Conservation (phyloP, 2,797 vertebrate species). For the Artibeus lituratus region DNA sequence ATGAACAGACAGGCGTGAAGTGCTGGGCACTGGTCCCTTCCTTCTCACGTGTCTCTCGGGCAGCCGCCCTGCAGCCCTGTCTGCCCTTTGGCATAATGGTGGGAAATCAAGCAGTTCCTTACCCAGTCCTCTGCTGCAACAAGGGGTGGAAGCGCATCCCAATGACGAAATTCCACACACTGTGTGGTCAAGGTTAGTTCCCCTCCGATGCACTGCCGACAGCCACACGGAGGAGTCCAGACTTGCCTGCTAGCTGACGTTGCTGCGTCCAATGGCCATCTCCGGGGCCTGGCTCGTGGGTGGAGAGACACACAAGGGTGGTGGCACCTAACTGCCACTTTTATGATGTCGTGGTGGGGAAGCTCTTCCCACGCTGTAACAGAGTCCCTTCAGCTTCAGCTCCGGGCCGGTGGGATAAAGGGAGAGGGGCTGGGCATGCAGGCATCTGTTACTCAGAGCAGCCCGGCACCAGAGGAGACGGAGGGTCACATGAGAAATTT, state of each 20-base stretch:
- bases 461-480: background rate
- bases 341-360: background rate
- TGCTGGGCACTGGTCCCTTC: background rate
- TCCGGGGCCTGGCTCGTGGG: background rate
- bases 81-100: background rate
- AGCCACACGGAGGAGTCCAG: rapidly evolving
- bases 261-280: background rate
- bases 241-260: background rate
- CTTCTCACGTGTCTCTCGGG: background rate
- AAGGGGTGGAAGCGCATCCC: background rate
- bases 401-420: rapidly evolving
- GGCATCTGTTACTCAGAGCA: background rate
- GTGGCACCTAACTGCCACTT: background rate
- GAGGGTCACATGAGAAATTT: rapidly evolving
- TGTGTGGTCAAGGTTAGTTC: background rate
- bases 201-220: background rate
- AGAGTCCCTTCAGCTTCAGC: background rate
- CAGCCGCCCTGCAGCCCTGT: background rate
- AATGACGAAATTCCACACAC: background rate
- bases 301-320: background rate
- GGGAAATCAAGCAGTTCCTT: background rate
- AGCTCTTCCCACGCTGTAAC: background rate
- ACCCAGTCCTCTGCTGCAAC: background rate
- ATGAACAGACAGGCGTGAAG: background rate
- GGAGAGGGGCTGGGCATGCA: background rate